phyloP scores from a whole-genome alignment of 1,140 invertebrate species.

The Nephotettix cincticeps region DNA sequence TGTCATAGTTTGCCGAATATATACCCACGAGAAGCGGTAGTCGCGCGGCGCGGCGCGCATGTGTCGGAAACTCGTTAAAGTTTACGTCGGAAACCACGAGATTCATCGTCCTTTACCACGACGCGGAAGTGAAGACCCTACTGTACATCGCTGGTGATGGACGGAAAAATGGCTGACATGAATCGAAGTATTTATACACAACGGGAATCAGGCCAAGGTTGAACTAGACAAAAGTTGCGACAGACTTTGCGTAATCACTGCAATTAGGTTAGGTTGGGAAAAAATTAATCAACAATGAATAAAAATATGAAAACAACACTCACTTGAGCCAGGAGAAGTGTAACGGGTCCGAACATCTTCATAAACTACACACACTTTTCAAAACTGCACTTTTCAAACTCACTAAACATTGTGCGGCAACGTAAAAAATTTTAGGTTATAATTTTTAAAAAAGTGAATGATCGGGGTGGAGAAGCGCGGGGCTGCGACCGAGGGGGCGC shows the following conservation, averaged over 20 bases:
- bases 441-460: neutral
- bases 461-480: neutral
- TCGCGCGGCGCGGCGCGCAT: too few species aligned
- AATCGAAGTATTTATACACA: conserved; percentile 15
- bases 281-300: neutral
- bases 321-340: neutral
- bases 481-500: conserved; percentile 39
- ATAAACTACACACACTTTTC: conserved; percentile 8
- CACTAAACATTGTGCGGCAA: neutral
- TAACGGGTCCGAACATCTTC: conserved; percentile 2
- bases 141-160: neutral
- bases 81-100: too few species aligned
- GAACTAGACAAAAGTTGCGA: neutral
- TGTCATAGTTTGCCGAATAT: neutral
- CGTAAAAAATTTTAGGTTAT: conserved; percentile 1
- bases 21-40: too few species aligned
- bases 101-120: neutral
- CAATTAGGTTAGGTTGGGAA: neutral
- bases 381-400: conserved; percentile 46
- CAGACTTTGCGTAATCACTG: neutral
- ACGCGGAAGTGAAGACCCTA: conserved; percentile 8
- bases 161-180: neutral
- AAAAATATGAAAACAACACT: neutral
- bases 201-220: conserved; percentile 9
- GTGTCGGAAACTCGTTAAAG: too few species aligned